Base-by-base conservation (phyloP, 2,888 invertebrate species). In the Mellilla xanthometata region DNA sequence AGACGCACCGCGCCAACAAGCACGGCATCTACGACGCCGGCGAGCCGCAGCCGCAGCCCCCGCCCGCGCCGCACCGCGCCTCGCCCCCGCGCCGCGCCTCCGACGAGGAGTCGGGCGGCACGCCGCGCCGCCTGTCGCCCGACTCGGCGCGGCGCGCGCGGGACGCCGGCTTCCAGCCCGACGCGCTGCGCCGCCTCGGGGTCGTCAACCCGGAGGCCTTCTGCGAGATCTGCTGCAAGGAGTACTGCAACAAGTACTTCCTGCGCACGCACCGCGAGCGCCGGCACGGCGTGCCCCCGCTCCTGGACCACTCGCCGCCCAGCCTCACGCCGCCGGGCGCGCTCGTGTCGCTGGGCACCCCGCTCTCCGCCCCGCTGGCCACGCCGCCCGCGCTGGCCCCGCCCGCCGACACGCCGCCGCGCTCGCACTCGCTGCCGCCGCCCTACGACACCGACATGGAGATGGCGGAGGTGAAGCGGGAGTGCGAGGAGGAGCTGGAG, bases 1-100 rank as follows among this genome's bases (percentile, higher is more conserved):
- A 99, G 84, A 99, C 99, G 46, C 99, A 99, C 90, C 97, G 97
- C 80, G 97, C 98, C 22, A 98, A 98, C 81, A 98, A 98, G 73
- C 99, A 99, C 80, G 98, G 98, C 15, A 97, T 99, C 58, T 97
- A 96, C 73, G 93, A 93, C 47, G 93, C 86, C 2, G 76, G 78
- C 15, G 81, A 76, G 5, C 72, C 68, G 0, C 75, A 80, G 45
- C 81, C 83, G 23, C 80, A 80, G 4, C 75, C 78, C 0, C 83
- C 81, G 0, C 82, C 81, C 15, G 69, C 65, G 31, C 80, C 89
- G 7, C 24, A 24, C 30, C 80, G 89, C 39, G 88, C 83, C 0
- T 90, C 92, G 0, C 92, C 92, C 9, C 81, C 81, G 22, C 77
- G 87, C 2, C 76, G 87, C 8, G 62, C 80, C 7, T 86, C 87